Evolutionary conservation across 2,113 vertebrate species (phyloP).

Genomic region (Triplophysa dalaica): DNA sequence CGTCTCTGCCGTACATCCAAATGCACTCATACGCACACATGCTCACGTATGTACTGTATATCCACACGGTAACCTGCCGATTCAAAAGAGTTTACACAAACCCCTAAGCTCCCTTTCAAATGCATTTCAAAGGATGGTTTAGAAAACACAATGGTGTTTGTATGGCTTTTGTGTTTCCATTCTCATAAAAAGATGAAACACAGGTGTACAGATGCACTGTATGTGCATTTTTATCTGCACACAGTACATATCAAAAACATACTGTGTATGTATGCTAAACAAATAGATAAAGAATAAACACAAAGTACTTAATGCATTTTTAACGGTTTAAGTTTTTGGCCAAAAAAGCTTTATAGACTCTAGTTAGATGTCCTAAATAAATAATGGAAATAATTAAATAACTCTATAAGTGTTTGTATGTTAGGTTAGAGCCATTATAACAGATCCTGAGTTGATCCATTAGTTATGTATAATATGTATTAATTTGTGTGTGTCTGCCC

Average conservation of each 20-base stretch:
- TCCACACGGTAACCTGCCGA: not conserved
- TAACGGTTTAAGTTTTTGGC: too few relatives aligned
- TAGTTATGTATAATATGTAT: not conserved
- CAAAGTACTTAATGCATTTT: too few relatives aligned
- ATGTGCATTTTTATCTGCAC: too few relatives aligned
- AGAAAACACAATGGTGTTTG: not conserved
- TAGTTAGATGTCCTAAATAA: too few relatives aligned
- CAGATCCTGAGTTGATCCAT: not conserved
- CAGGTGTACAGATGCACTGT: not conserved
- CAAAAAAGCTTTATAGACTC: too few relatives aligned
- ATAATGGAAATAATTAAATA: too few relatives aligned
- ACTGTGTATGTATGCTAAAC: too few relatives aligned
- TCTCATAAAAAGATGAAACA: not conserved
- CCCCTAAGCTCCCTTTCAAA: not conserved
- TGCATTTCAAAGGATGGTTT: not conserved
- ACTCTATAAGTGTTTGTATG: too few relatives aligned
- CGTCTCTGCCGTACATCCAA: slow-evolving; percentile 19
- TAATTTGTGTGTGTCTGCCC: not conserved
- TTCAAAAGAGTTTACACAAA: not conserved
- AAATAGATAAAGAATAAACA: too few relatives aligned
- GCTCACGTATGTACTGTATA: not conserved
- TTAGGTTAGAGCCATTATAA: not conserved
- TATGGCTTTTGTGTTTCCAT: not conserved
- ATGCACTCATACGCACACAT: slow-evolving; percentile 12
- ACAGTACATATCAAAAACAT: too few relatives aligned